A percentile compares a stretch with the other conserved stretches of the same genome.
Conservation (phyloP, 2,113 vertebrate genomes). For the Daphoenositta chrysoptera region DNA sequence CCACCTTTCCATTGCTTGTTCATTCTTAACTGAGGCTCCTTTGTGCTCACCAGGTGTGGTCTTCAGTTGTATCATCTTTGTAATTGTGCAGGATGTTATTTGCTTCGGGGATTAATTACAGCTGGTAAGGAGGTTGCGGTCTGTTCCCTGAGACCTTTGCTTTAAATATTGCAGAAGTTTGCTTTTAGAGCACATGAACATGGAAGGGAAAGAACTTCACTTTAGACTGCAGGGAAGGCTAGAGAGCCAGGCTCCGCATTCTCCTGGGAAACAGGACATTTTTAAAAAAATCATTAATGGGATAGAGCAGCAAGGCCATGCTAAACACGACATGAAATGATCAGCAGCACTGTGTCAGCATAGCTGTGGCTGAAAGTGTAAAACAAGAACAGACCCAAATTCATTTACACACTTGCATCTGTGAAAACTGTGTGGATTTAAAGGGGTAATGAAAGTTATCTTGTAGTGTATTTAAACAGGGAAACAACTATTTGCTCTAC, state of each 20-base stretch:
- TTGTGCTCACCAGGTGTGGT: background rate
- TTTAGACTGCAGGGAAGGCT: background rate
- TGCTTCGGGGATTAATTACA: background rate
- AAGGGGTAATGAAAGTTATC: background rate
- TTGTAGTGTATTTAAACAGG: background rate
- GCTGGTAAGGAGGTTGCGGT: background rate
- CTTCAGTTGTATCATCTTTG: background rate
- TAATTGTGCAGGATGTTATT: background rate
- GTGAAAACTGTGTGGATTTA: background rate
- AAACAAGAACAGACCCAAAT: background rate
- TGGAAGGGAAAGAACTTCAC: background rate
- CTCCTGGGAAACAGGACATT: background rate
- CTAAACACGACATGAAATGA: background rate
- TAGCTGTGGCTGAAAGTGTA: background rate
- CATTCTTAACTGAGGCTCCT: background rate
- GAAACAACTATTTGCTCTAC: background rate
- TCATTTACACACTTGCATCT: background rate
- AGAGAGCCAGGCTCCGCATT: background rate
- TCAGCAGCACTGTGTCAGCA: background rate
- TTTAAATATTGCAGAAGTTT: background rate
- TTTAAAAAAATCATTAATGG: background rate
- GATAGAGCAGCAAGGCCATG: background rate
- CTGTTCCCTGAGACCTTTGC: background rate
- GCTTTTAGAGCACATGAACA: background rate
- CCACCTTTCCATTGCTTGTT: background rate